A percentile compares a stretch with the other conserved stretches of the same genome.
Evolutionary conservation across 2,797 vertebrate genomes (phyloP).

Genomic region (Macrochelys suwanniensis): DNA sequence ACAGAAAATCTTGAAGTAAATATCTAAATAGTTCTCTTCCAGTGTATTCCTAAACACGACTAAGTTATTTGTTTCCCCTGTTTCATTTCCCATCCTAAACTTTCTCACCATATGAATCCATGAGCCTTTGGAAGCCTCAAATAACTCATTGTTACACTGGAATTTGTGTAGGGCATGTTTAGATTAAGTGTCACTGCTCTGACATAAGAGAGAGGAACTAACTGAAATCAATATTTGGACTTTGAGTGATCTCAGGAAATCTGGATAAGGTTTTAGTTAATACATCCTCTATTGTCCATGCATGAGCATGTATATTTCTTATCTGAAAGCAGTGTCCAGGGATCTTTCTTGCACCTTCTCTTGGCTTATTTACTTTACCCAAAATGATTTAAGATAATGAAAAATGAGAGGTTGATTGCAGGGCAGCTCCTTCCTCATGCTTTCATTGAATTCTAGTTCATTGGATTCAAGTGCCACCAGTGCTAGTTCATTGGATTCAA

Average conservation of each 20-base stretch:
- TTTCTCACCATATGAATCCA: neutral
- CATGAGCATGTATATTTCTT: neutral
- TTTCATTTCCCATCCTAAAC: neutral
- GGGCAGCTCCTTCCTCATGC: neutral
- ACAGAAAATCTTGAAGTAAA: neutral
- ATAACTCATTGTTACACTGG: fast-evolving
- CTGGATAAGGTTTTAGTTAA: slow-evolving; percentile 28
- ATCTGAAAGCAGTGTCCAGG: slow-evolving; percentile 7
- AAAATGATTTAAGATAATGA: slow-evolving; percentile 4
- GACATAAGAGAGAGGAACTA: neutral
- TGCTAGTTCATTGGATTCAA: fast-evolving
- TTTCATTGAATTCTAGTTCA: neutral
- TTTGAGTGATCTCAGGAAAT: slow-evolving; percentile 27
- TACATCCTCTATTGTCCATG: neutral
- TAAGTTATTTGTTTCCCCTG: fast-evolving
- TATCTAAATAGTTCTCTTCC: neutral
- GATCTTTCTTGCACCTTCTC: slow-evolving; percentile 16
- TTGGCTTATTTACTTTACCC: slow-evolving; percentile 16
- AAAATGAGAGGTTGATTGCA: neutral
- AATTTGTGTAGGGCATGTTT: neutral
- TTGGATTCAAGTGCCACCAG: neutral
- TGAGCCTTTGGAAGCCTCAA: neutral
- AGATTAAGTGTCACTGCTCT: neutral
- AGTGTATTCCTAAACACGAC: neutral
- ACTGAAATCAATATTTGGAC: neutral